These are phyloP conservation scores for Acromyrmex charruanus DNA, from an alignment of 1,140 invertebrate species.

Conservation along the genomic window DNA sequence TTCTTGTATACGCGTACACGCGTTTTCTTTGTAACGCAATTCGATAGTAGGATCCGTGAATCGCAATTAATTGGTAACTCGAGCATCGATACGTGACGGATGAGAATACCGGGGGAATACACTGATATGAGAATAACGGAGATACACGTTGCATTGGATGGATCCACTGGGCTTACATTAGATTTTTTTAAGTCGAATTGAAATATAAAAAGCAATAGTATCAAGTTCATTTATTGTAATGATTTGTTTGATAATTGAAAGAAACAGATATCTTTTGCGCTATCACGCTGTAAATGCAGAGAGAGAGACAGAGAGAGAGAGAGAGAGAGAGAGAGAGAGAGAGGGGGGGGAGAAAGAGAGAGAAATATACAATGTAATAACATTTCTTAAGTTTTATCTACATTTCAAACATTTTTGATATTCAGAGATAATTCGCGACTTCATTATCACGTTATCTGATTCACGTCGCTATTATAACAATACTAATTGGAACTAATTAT, in stretches of 20 bases:
- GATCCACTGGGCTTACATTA: background rate
- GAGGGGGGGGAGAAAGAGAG: background rate
- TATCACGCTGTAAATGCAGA: background rate
- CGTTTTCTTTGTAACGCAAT: slow-evolving; percentile 45
- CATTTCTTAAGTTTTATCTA: slow-evolving; percentile 7
- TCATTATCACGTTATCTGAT: background rate
- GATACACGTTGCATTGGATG: background rate
- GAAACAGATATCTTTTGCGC: background rate
- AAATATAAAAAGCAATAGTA: slow-evolving; percentile 7
- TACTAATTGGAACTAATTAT: background rate
- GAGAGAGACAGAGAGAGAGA: background rate
- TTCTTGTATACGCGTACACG: background rate
- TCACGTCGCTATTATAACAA: background rate
- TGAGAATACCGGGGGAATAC: too few relatives aligned
- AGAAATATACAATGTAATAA: background rate
- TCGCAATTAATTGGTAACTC: slow-evolving; percentile 57
- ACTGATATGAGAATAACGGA: slow-evolving; percentile 20
- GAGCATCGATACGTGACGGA: slow-evolving; percentile 27
- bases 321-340: background rate
- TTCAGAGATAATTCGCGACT: slow-evolving; percentile 10
- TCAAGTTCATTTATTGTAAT: background rate
- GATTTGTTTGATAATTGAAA: slow-evolving; percentile 6
- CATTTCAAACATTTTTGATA: background rate
- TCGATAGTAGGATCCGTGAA: slow-evolving; percentile 33
- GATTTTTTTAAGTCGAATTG: slow-evolving; percentile 26